Evolutionary conservation across 2,888 invertebrate species (phyloP).

Genomic region (Spodoptera littoralis): DNA sequence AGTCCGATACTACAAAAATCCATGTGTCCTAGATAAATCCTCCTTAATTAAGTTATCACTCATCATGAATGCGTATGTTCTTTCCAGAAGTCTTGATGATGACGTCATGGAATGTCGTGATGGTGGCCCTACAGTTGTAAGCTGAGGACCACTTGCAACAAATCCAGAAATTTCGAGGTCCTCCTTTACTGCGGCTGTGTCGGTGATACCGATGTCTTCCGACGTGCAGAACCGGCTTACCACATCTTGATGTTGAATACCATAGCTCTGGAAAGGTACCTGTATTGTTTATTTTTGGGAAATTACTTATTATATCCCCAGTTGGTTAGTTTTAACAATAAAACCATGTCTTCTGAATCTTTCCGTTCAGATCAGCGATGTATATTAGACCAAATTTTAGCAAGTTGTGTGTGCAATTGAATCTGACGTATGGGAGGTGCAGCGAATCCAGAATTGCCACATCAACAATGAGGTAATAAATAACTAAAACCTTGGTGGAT

Average conservation of each 20-base stretch:
- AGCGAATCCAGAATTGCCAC: no score
- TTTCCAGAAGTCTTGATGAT: conserved; percentile 48
- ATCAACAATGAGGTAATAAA: no score
- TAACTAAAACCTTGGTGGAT: no score
- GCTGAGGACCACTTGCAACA: conserved; percentile 48
- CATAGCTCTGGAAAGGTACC: conserved; percentile 13
- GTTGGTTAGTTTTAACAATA: no score
- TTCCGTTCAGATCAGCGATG: no score
- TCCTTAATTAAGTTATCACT: conserved; percentile 3
- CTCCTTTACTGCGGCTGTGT: conserved; percentile 20
- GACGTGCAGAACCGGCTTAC: conserved; percentile 26
- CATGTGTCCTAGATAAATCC: conserved; percentile 15
- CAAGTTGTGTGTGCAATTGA: no score
- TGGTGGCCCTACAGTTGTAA: conserved; percentile 56
- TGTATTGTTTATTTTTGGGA: no score
- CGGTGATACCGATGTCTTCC: conserved; percentile 21
- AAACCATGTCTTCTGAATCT: no score
- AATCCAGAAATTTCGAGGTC: conserved; percentile 48
- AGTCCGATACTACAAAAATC: no score
- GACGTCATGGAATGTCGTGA: conserved; percentile 58
- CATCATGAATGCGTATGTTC: conserved; percentile 43
- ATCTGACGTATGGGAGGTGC: no score
- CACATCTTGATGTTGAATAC: conserved; percentile 24
- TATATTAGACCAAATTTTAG: no score
- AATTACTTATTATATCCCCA: no score